phyloP scores from a whole-genome alignment of 2,113 vertebrate species.

The cattle (Bos taurus) region ARS-UCD2.0 NC_037345.1:13964001-13964500 shows the following conservation, averaged over 20 bases:
- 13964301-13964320: neutral
- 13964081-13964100: neutral
- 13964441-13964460: constrained; percentile 27
- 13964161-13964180: neutral
- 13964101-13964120: neutral
- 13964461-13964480: neutral
- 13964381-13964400: constrained; percentile 26
- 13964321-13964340: neutral
- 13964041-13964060: neutral
- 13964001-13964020: neutral
- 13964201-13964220: neutral
- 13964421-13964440: constrained; percentile 61
- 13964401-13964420: neutral
- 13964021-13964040: neutral
- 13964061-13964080: neutral
- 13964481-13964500: neutral
- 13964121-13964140: neutral
- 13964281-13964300: neutral
- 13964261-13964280: neutral
- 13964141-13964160: neutral
- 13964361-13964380: neutral
- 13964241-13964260: constrained; percentile 25
- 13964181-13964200: neutral
- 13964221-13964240: constrained; percentile 48
- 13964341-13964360: neutral